Base-by-base conservation (phyloP, 2,888 invertebrate genomes). In the Pristionchus exspectatus region DNA sequence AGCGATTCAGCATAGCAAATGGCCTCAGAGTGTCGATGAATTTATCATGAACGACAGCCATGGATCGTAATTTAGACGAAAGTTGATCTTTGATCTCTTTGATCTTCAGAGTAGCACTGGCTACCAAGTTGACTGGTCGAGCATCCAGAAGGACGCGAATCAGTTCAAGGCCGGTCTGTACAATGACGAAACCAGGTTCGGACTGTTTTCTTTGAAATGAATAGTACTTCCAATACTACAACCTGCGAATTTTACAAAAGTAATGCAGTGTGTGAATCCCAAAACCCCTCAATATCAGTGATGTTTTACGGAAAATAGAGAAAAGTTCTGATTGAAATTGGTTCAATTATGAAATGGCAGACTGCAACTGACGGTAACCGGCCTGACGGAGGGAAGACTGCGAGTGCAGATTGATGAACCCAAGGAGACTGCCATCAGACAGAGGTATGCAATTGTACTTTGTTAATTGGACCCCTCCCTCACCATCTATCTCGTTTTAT, bases 371-470 rank as follows among this genome's bases (percentile, higher is more conserved):
- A 88, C 77, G n/a, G 44, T 59, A 38, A 81, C 89, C 50, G 89
- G 89, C 12, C 69, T 89, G 14, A 89, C 89, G 2, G 92, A 92
- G 89, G 90, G 91, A 4, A 90, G 92, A 2, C 77, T 92, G 14
- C 90, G 93, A 5, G 89, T 93, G 54, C 92, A 92, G 91, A 92
- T 93, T 44, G 92, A 93, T 74, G 93, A 93, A 74, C 90, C 92
- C 7, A 74, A 90, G 74, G 91, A 90, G 77, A 88, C 77, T 38
- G 77, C 74, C 33, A 88, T 88, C 88, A 88, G 77, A 63, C 54
- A 88, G 38, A 74, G 88, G 88, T 77, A 24, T 27, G 7, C 10
- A 69, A 9, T 12, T 9, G 69, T 27, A 4, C n/a, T 69, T 24
- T 69, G 4, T n/a, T 69, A n/a, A n/a, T 4, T 27, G n/a, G 69